These are phyloP conservation scores for Heterodera schachtii DNA, from an alignment of 1,140 invertebrate species.

Conservation along the genomic window DNA sequence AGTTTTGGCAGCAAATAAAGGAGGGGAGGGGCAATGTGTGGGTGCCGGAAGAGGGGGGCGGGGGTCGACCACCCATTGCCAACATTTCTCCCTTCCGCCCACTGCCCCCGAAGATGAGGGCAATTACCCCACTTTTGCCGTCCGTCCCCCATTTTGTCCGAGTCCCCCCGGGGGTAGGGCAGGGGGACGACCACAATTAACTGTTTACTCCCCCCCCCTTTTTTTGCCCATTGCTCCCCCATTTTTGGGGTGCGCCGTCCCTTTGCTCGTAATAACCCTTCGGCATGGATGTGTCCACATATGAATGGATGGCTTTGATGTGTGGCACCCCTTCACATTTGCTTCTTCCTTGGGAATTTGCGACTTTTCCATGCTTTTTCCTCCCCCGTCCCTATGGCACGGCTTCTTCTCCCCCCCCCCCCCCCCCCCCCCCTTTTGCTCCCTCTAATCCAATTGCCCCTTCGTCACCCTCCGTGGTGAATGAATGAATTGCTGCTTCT, in stretches of 20 bases:
- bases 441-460: constrained; percentile 10
- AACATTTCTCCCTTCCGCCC: background rate
- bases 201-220: background rate
- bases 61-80: background rate
- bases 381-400: background rate
- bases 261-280: background rate
- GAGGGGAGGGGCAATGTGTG: no score
- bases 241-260: background rate
- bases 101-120: constrained; percentile 4
- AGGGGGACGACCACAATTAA: background rate
- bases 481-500: background rate
- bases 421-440: background rate
- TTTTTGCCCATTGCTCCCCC: background rate
- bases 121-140: background rate
- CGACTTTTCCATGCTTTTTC: no score
- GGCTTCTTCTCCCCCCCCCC: background rate
- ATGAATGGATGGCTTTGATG: no score
- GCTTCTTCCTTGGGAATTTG: no score
- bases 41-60: no score
- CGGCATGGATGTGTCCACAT: no score
- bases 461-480: background rate
- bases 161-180: background rate
- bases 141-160: background rate
- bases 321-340: no score
- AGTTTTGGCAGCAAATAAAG: no score